Conservation (phyloP, 2,888 invertebrate genomes). For the Coecobrya sp. region DNA sequence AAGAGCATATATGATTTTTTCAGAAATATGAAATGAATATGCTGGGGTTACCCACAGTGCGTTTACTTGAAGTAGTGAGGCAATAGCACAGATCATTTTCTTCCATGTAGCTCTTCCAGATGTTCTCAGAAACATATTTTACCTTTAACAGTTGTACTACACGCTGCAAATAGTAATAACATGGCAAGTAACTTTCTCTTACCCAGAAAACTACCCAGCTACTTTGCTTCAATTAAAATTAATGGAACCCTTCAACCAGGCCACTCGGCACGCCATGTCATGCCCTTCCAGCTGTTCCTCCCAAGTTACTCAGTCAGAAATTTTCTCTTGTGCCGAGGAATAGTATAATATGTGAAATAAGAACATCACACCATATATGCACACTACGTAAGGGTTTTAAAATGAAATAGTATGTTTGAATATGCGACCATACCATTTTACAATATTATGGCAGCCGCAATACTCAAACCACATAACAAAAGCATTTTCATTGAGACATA, state of each 20-base stretch:
- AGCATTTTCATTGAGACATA: conserved; percentile 7
- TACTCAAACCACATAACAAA: conserved; percentile 27
- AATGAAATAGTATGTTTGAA: conserved; percentile 2
- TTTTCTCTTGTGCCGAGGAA: not conserved
- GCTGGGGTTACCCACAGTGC: conserved; percentile 21
- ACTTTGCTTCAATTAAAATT: conserved; percentile 82
- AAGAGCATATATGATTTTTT: conserved; percentile 37
- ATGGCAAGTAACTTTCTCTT: conserved; percentile 43
- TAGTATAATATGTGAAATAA: not conserved
- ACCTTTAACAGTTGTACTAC: conserved; percentile 27
- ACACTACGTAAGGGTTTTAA: conserved; percentile 13
- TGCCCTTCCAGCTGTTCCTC: conserved; percentile 75
- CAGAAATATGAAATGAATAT: conserved; percentile 19
- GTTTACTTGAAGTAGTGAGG: not conserved
- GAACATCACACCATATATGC: conserved; percentile 1
- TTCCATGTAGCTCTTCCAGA: conserved; percentile 7
- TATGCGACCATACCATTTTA: not conserved
- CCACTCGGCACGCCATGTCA: conserved; percentile 66
- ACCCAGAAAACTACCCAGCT: conserved; percentile 65
- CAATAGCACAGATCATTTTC: conserved; percentile 30
- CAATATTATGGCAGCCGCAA: not conserved
- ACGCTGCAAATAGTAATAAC: conserved; percentile 23
- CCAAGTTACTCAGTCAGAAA: conserved; percentile 55
- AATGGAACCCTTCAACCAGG: conserved; percentile 79
- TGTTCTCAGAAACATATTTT: not conserved